Conservation (phyloP, 2,888 invertebrate species). For the Pachliopta kotzebuea region DNA sequence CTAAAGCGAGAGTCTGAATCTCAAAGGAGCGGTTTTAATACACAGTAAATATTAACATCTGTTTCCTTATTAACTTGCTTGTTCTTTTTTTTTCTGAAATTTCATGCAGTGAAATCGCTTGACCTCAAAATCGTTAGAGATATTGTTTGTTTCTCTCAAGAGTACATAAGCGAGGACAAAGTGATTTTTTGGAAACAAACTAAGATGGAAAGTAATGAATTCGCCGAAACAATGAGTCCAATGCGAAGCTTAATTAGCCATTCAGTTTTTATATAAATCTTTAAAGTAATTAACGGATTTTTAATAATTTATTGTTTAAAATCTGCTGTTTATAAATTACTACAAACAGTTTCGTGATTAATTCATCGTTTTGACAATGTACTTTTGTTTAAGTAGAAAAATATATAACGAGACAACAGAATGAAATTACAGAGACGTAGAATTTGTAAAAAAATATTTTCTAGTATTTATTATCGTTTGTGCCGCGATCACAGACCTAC, state of each 20-base stretch:
- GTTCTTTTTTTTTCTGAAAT: conserved; percentile 52
- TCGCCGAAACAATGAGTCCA: conserved; percentile 69
- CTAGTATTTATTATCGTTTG: no score
- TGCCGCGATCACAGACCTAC: no score
- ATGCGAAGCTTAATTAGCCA: conserved; percentile 69
- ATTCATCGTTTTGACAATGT: neutral
- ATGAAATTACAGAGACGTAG: no score
- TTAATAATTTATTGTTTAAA: conserved; percentile 57
- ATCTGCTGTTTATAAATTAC: conserved; percentile 28
- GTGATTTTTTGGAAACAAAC: conserved; percentile 62
- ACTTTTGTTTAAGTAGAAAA: neutral
- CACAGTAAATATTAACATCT: conserved; percentile 38
- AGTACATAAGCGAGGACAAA: conserved; percentile 55
- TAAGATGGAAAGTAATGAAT: conserved; percentile 70
- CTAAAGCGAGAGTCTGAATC: neutral
- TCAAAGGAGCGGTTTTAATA: neutral
- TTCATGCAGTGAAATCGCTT: conserved; percentile 55
- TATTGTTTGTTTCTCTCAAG: conserved; percentile 64
- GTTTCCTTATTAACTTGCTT: conserved; percentile 55
- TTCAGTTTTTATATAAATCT: conserved; percentile 64
- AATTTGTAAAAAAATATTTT: no score
- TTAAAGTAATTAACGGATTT: conserved; percentile 71
- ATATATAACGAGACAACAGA: no score
- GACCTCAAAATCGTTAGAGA: conserved; percentile 68
- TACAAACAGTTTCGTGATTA: conserved; percentile 24